Base-by-base conservation (phyloP, 2,113 vertebrate species). In the Ammodytes marinus region DNA sequence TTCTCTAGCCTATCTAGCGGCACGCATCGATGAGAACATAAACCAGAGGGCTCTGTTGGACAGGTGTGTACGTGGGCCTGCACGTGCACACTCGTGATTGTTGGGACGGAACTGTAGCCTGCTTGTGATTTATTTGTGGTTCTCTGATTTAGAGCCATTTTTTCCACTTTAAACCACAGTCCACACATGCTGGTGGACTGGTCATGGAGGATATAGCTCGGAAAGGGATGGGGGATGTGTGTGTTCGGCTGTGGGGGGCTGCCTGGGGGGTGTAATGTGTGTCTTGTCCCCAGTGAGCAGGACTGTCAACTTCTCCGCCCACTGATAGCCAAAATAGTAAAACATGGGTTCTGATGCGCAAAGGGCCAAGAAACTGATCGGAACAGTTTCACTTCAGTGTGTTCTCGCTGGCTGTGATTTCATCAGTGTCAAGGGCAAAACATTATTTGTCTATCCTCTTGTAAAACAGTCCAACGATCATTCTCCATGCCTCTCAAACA, bases 71-170 rank as follows among this genome's bases (percentile, higher is more conserved):
- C 52, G 19, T 66, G 79, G 72, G 86, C 53, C 80, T 87, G 77
- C 84, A 82, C 45, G 55, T 84, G 77, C 70, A 40, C 42, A 9
- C 40, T 12, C 0, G 37, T 42, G 69, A 77, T 64, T 64, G 69
- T 57, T 80, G 64, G 69, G 83, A 17, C 50, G 58, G 19, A 85
- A 19, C 66, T 59, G 8, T 0, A 50, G 88, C 47, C 74, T 8
- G 67, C 14, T 52, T 83, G 61, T 79, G 90, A 90, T 89, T 90
- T 88, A 90, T 89, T 90, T 88, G 91, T 70, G 85, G 85, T 83
- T 86, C 47, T 64, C 37, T 84, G 72, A 88, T 69, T 85, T 83
- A 60, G 75, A 88, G 42, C 27, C 65, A 60, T 80, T 84, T 84
- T 89, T 91, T 86, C 81, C 78, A 82, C 70, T 76, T 77, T 8